Conservation (phyloP, 2,113 vertebrate species). For the Dasyurus viverrinus region DNA sequence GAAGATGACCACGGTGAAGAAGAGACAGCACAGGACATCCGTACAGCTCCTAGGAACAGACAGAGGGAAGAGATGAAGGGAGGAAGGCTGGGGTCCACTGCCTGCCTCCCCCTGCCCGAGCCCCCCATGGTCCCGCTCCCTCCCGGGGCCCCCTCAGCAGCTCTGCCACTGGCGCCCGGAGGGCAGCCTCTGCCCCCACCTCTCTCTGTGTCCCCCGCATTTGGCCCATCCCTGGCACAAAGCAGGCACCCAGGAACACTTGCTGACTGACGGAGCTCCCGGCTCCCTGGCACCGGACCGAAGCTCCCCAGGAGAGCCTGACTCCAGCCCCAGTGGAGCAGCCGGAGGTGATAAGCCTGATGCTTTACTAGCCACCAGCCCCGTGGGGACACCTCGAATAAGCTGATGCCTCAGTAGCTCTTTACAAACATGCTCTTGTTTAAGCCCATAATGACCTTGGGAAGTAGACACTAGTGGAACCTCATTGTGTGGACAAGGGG, state of each 20-base stretch:
- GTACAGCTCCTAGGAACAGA: constrained; percentile 90
- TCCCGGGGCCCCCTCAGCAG: not conserved
- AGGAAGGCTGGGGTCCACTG: not conserved
- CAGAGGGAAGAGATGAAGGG: constrained; percentile 67
- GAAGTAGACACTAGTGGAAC: not conserved
- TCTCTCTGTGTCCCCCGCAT: not conserved
- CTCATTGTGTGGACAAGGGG: not conserved
- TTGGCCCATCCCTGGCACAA: no score
- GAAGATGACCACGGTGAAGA: constrained; percentile 93
- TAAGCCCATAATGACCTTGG: not conserved
- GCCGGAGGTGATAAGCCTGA: not conserved
- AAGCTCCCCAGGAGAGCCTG: not conserved
- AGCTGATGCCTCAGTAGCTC: not conserved
- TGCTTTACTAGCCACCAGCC: not conserved
- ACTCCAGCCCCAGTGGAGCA: not conserved
- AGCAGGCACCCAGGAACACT: no score
- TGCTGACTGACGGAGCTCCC: not conserved
- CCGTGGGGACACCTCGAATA: not conserved
- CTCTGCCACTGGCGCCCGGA: not conserved
- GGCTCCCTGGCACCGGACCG: not conserved
- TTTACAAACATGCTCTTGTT: not conserved
- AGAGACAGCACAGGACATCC: constrained; percentile 92
- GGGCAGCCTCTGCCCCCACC: not conserved
- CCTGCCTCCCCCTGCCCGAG: not conserved
- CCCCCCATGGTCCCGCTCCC: not conserved